Evolutionary conservation across 2,888 invertebrate species (phyloP), one percentile per base, ranked within the genome.

Genomic region (Phasia obesa): DNA sequence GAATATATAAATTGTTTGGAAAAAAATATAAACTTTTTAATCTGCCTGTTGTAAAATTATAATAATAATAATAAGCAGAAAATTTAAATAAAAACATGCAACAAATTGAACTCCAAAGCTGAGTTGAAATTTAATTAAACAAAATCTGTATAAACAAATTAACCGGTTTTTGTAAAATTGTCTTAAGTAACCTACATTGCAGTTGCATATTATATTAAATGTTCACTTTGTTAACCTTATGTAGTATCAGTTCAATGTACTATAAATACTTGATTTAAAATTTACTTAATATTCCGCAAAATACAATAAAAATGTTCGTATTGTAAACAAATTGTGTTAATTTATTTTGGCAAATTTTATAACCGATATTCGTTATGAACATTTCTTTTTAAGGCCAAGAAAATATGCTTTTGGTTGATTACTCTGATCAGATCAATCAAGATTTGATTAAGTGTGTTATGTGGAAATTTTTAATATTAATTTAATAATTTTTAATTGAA

Each of bases 111-210:
- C 19, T 65, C 19, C 19, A 74, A 19, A 49, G 2, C 17, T 51
- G 69, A 70, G 23, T 47, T 23, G 2, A 60, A 70, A 21, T 51
- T n/a, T 11, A 31, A 31, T 31, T 4, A 31, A 31, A 31, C 7
- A 31, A 31, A 31, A 35, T 35, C 35, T 35, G 35, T 35, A 60
- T 55, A 44, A 57, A 70, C 4, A 70, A 25, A 11, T 62, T 25
- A 70, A 70, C 77, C 62, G 69, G 62, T 70, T 70, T 25, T 55
- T 21, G 7, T 53, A 25, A 69, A 69, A 31, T 42, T 59, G 51
- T 51, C 59, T 60, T 42, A 49, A 27, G 17, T 62, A 70, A 62
- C 77, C 11, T 35, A 35, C 35, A 35, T 35, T 35, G 17, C 15
- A 62, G 44, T 69, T 55, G 27, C 69, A 60, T 49, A 42, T 55